These are phyloP conservation scores for Lichenostomus cassidix DNA, from an alignment of 2,113 vertebrate genomes.

Conservation along the genomic window DNA sequence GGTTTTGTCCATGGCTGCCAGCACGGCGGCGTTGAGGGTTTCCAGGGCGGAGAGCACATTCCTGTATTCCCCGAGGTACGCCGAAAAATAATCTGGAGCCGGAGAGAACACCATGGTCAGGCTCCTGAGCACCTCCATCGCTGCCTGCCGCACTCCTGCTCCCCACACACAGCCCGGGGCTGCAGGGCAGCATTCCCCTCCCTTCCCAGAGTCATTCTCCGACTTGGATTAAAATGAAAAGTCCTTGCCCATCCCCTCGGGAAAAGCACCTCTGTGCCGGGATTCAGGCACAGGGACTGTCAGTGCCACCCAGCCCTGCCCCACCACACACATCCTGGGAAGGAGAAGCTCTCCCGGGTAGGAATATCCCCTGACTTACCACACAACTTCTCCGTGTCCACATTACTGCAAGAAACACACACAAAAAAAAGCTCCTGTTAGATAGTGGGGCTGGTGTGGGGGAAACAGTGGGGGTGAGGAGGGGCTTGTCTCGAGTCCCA, in stretches of 20 bases:
- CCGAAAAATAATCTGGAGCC: conserved; percentile 89
- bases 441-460: background rate
- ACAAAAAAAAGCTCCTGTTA: conserved; percentile 16
- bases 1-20: conserved; percentile 96
- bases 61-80: conserved; percentile 89
- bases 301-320: too few relatives aligned
- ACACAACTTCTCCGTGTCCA: conserved; percentile 93
- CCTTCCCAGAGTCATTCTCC: background rate
- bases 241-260: background rate
- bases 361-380: conserved; percentile 77
- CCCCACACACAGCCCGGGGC: background rate
- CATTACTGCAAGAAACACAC: conserved; percentile 80
- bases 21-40: conserved; percentile 86
- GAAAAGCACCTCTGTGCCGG: background rate
- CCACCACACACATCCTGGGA: background rate
- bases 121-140: accelerated
- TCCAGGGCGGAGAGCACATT: conserved; percentile 92
- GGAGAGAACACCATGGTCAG: background rate
- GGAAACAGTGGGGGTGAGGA: background rate
- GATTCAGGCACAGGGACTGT: background rate
- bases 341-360: background rate
- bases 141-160: background rate
- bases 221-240: background rate
- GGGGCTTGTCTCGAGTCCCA: background rate
- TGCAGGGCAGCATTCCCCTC: accelerated